Evolutionary conservation across 1,140 invertebrate genomes (phyloP).

Genomic region (Spodoptera frugiperda): DNA sequence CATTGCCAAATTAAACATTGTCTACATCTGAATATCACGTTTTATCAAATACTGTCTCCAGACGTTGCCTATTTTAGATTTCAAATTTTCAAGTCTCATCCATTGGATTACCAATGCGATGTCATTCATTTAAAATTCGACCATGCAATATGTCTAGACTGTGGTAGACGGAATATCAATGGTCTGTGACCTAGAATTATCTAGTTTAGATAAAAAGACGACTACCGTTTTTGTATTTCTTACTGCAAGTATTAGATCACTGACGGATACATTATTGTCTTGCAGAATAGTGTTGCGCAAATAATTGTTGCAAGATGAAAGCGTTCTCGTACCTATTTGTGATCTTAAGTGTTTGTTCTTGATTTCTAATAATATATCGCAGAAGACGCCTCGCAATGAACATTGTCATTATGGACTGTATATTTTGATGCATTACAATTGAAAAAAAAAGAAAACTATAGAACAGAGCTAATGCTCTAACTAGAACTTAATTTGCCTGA

Average conservation of each 20-base stretch:
- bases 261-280: conserved; percentile 8
- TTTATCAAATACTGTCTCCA: conserved; percentile 65
- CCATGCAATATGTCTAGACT: conserved; percentile 85
- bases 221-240: conserved; percentile 44
- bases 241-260: conserved; percentile 28
- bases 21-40: conserved; percentile 39
- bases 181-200: conserved; percentile 82
- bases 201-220: conserved; percentile 60
- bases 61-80: conserved; percentile 80
- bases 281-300: conserved; percentile 8
- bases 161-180: conserved; percentile 81
- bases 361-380: background rate
- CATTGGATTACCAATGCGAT: conserved; percentile 76
- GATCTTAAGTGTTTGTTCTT: background rate
- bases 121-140: conserved; percentile 84
- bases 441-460: too few relatives aligned
- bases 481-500: too few relatives aligned
- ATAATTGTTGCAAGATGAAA: background rate
- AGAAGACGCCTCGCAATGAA: background rate
- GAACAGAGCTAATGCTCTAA: too few relatives aligned
- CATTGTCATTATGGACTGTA: background rate
- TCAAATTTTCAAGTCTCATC: conserved; percentile 81
- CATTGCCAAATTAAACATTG: conserved; percentile 41
- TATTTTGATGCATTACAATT: too few relatives aligned
- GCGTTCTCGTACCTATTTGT: conserved; percentile 1